Evolutionary conservation across 2,797 vertebrate genomes (phyloP).

Genomic region (Melanotaenia boesemani): DNA sequence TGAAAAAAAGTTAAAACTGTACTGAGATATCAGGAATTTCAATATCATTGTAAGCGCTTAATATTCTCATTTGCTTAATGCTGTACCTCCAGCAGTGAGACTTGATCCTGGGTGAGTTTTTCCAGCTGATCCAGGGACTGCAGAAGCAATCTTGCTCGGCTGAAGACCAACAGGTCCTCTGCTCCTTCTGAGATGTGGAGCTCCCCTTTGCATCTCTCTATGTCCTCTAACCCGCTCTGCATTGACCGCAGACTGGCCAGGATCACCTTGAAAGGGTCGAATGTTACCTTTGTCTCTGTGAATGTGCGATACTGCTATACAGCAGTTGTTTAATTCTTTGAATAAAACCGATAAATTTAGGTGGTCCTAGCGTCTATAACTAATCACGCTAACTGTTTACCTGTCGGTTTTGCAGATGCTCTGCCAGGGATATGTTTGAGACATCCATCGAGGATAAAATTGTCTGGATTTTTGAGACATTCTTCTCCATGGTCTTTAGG

Average conservation of each 20-base stretch:
- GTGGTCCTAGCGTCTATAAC: background rate
- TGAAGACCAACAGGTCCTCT: conserved; percentile 85
- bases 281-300: too few species aligned
- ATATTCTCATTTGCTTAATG: background rate
- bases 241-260: conserved; percentile 88
- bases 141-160: conserved; percentile 81
- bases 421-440: conserved; percentile 81
- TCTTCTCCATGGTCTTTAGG: conserved; percentile 89
- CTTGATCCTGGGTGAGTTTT: conserved; percentile 85
- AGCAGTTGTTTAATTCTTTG: too few species aligned
- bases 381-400: conserved; percentile 66
- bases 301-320: background rate
- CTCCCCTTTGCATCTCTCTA: conserved; percentile 82
- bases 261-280: conserved; percentile 80
- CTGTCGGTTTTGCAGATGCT: conserved; percentile 89
- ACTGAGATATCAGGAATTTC: background rate
- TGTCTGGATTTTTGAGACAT: conserved; percentile 86
- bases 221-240: conserved; percentile 84
- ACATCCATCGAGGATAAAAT: conserved; percentile 89
- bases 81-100: conserved; percentile 84
- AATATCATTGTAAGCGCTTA: background rate
- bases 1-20: too few species aligned
- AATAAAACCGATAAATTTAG: background rate
- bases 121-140: conserved; percentile 86
- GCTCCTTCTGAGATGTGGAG: conserved; percentile 81